Evolutionary conservation across 2,797 vertebrate species (phyloP).

Genomic region (Acrossocheilus wenchowensis): DNA sequence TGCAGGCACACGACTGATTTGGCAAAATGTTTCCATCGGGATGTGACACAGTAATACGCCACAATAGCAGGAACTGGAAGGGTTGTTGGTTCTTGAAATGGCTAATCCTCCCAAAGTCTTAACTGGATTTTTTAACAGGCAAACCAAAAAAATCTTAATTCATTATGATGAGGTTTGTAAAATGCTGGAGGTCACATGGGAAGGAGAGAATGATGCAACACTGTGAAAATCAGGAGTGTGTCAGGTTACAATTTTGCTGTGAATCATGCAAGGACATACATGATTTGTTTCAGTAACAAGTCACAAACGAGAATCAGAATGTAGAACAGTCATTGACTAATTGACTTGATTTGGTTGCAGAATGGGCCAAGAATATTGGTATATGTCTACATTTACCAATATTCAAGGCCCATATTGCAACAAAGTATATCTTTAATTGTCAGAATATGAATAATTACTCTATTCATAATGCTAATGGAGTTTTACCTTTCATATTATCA

Average conservation of each 20-base stretch:
- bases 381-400: neutral
- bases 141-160: slow-evolving; percentile 26
- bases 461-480: neutral
- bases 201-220: slow-evolving; percentile 57
- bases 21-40: neutral
- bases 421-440: neutral
- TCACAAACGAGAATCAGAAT: neutral
- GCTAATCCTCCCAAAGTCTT: slow-evolving; percentile 19
- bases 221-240: slow-evolving; percentile 52
- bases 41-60: slow-evolving; percentile 18
- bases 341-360: neutral
- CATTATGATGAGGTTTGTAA: slow-evolving; percentile 51
- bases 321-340: slow-evolving; percentile 6
- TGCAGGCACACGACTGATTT: slow-evolving; percentile 17
- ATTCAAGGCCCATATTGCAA: neutral
- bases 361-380: neutral
- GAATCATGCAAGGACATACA: slow-evolving; percentile 6
- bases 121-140: slow-evolving; percentile 18
- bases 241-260: slow-evolving; percentile 43
- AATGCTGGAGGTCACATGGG: slow-evolving; percentile 39
- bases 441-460: neutral
- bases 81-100: neutral
- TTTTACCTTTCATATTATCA: neutral
- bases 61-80: neutral
- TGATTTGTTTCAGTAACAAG: slow-evolving; percentile 23